Evolutionary conservation across 2,113 vertebrate species (phyloP).

Genomic region (Tachycineta bicolor): DNA sequence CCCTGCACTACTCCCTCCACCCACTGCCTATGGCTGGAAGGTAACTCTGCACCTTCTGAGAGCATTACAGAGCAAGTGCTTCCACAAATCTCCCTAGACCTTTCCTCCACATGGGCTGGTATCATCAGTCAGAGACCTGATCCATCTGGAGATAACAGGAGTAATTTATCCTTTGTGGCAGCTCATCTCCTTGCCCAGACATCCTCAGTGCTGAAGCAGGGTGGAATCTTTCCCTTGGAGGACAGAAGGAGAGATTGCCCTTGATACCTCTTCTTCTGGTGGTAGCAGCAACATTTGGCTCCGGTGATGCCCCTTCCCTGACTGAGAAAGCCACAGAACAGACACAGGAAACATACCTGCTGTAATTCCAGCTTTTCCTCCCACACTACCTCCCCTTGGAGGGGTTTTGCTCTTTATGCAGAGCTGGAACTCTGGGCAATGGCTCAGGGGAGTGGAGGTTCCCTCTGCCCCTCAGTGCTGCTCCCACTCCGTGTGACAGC

Average conservation of each 20-base stretch:
- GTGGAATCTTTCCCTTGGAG: neutral
- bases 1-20: neutral
- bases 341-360: neutral
- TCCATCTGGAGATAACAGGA: constrained; percentile 24
- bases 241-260: neutral
- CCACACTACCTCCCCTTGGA: neutral
- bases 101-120: neutral
- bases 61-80: neutral
- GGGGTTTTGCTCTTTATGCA: neutral
- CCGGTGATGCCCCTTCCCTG: fast-evolving
- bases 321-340: neutral
- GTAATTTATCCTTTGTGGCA: neutral
- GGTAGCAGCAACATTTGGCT: neutral
- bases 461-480: fast-evolving
- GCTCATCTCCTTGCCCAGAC: neutral
- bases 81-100: neutral
- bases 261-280: neutral
- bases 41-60: neutral
- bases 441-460: neutral
- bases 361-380: neutral
- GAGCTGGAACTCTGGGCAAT: neutral
- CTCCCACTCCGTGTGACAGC: neutral
- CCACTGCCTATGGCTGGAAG: neutral
- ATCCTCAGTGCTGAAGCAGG: neutral
- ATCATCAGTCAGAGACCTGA: neutral